Base-by-base conservation (phyloP, 2,797 vertebrate species). In the Pangasius macronema region DNA sequence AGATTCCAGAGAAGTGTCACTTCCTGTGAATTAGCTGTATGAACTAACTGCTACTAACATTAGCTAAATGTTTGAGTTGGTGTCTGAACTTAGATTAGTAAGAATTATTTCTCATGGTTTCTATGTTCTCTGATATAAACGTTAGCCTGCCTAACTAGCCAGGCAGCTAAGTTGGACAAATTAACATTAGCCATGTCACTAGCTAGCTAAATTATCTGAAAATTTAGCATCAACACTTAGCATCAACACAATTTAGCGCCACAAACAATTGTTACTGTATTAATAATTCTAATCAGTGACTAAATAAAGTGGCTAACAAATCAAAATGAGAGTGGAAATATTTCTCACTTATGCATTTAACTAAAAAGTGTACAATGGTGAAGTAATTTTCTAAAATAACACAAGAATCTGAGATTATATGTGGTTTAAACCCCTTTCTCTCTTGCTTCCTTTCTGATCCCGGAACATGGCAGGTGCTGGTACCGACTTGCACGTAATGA, bases 381-480 rank as follows among this genome's bases (percentile, higher is more conserved):
- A 36, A 6, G 16, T 36, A 20, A 7, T n/a, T 11, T 61, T 5
- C 61, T 33, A 18, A 53, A 70, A 70, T 33, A 24, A 18, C 11
- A 16, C 5, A n/a, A 65, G 24, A 61, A 13, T 80, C 9, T 59
- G 46, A 33, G 33, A 53, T 67, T 68, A 6, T 67, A 51, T 24
- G 6, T 27, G 63, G 20, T 70, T 55, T 55, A 16, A 24, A 10
- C 51, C 22, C 30, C 13, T n/a, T 5, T 39, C 76, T 72, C 51
- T 61, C 13, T 59, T 49, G 39, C 46, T 63, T 27, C 30, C 81
- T 42, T 14, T 73, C 36, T 51, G 27, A 53, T 36, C 36, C 67
- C 39, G 13, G 87, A 79, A 53, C 85, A 82, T 24, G 39, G 86
- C 83, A 82, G 86, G 88, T 89, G 86, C 83, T 89, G 86, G 88